Conservation (phyloP, 2,113 vertebrate species). For the Phalacrocorax brasilianus region DNA sequence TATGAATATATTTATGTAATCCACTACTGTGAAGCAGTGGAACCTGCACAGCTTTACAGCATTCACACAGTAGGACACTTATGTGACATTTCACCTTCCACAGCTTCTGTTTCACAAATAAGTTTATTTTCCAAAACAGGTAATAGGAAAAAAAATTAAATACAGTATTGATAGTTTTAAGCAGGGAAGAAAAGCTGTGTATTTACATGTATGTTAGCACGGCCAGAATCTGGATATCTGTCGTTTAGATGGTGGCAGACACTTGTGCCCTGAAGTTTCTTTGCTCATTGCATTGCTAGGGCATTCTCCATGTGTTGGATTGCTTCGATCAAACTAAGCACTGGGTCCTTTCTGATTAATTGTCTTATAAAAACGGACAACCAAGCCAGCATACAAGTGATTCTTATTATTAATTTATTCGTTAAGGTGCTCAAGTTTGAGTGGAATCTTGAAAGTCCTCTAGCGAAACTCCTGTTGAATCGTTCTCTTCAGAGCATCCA, state of each 20-base stretch:
- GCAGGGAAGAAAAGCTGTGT: not conserved
- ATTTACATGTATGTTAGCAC: not conserved
- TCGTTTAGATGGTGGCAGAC: not conserved
- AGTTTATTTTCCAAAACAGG: not conserved
- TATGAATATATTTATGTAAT: not conserved
- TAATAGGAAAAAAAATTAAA: not conserved
- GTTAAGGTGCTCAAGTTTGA: conserved; percentile 85
- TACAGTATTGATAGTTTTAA: not conserved
- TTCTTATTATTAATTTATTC: not conserved
- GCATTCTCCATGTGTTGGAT: not conserved
- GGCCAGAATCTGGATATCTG: not conserved
- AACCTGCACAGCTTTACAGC: not conserved
- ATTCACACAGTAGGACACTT: not conserved
- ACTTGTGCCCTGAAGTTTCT: not conserved
- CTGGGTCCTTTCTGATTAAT: not conserved
- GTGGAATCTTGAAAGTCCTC: conserved; percentile 83
- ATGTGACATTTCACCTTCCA: not conserved
- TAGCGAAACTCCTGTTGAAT: conserved; percentile 80
- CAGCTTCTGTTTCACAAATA: not conserved
- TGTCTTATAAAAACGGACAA: not conserved
- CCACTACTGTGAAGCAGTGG: not conserved
- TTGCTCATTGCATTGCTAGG: not conserved
- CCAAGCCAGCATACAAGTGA: not conserved
- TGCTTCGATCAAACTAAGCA: not conserved
- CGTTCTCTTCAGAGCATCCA: conserved; percentile 80